Conservation (phyloP, 1,140 invertebrate species). For the Drosophila bocki region DNA sequence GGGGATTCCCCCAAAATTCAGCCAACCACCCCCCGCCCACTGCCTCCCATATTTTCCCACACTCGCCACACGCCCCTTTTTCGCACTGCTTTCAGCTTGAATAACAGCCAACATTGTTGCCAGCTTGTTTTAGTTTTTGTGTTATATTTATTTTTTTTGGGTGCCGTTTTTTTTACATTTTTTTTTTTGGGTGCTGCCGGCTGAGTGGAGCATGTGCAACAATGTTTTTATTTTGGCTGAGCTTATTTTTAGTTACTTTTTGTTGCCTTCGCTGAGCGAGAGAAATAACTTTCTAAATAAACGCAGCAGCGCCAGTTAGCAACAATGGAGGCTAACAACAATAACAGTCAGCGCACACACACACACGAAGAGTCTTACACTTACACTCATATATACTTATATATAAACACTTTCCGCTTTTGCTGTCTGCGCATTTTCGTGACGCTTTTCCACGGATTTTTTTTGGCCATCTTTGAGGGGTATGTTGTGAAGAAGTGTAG, state of each 20-base stretch:
- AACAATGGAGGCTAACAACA: constrained; percentile 54
- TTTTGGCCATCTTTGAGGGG: constrained; percentile 10
- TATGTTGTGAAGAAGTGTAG: not conserved
- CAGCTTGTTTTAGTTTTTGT: constrained; percentile 50
- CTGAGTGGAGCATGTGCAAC: constrained; percentile 70
- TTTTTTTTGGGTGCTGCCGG: constrained; percentile 17
- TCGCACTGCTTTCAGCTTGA: constrained; percentile 9
- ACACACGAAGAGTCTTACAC: constrained; percentile 3
- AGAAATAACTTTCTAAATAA: constrained; percentile 82
- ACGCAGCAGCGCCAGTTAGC: constrained; percentile 68
- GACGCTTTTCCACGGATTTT: constrained; percentile 56
- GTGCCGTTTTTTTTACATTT: not conserved
- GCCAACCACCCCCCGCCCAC: not conserved
- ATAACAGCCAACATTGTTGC: constrained; percentile 54
- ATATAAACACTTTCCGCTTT: constrained; percentile 62
- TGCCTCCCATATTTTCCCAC: not conserved
- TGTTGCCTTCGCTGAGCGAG: constrained; percentile 54
- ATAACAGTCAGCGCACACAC: constrained; percentile 12
- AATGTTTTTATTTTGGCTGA: constrained; percentile 79
- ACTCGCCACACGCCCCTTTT: constrained; percentile 1
- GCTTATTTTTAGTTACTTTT: constrained; percentile 82
- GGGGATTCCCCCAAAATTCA: constrained; percentile 7
- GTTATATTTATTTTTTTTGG: constrained; percentile 6
- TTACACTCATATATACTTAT: constrained; percentile 22
- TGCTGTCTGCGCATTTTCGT: constrained; percentile 71